Evolutionary conservation across 2,113 vertebrate species (phyloP).

Genomic region (Crotalus horridus): DNA sequence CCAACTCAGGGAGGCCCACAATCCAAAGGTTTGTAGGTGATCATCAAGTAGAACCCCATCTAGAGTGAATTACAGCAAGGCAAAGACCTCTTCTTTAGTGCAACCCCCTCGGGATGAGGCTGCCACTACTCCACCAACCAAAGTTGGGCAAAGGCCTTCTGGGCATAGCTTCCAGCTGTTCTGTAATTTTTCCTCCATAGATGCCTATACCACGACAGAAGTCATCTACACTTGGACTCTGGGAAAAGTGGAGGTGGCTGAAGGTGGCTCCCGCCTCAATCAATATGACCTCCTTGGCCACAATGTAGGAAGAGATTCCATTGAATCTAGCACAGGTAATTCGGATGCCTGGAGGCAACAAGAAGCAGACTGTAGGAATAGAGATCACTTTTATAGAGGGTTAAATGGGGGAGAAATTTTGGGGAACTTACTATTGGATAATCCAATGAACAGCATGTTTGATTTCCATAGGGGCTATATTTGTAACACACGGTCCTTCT

Average conservation of each 20-base stretch:
- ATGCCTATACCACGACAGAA: slow-evolving; percentile 97
- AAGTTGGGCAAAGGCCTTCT: background rate
- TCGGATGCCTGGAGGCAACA: accelerated
- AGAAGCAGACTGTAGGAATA: background rate
- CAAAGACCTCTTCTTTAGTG: background rate
- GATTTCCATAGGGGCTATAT: background rate
- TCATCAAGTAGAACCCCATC: background rate
- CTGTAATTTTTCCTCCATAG: slow-evolving; percentile 62
- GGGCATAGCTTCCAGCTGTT: slow-evolving; percentile 14
- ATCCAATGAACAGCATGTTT: background rate
- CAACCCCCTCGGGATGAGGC: background rate
- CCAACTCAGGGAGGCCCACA: background rate
- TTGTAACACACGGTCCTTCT: background rate
- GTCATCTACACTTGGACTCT: slow-evolving; percentile 96
- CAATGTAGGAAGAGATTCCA: slow-evolving; percentile 92
- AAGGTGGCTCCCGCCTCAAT: slow-evolving; percentile 95
- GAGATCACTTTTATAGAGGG: background rate
- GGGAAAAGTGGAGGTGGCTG: slow-evolving; percentile 89
- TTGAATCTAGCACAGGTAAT: slow-evolving; percentile 97
- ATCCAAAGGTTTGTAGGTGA: background rate
- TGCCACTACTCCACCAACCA: background rate
- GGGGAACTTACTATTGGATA: background rate
- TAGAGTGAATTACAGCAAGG: background rate
- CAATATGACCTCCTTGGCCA: slow-evolving; percentile 96
- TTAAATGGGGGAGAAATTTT: background rate